A percentile compares a stretch with the other conserved stretches of the same genome.
phyloP scores from a whole-genome alignment of 2,113 vertebrate genomes.

The Cygnus atratus region DNA sequence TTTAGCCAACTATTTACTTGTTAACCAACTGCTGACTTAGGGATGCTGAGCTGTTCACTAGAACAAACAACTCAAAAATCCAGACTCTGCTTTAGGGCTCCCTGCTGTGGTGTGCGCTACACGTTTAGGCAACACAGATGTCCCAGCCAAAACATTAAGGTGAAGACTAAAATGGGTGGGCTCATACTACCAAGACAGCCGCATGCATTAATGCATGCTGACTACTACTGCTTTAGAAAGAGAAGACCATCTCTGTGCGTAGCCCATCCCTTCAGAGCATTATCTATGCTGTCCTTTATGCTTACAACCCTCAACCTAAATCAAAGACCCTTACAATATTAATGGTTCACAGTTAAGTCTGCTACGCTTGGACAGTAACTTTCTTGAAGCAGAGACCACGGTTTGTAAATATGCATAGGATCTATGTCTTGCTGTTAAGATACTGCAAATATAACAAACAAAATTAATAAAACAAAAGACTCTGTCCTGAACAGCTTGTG shows the following conservation, averaged over 20 bases:
- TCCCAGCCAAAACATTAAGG: not conserved
- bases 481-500: not conserved
- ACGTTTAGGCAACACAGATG: not conserved
- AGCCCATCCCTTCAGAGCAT: not conserved
- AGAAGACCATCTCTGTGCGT: not conserved
- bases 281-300: not conserved
- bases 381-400: not conserved
- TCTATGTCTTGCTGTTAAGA: not conserved
- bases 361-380: not conserved
- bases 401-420: not conserved
- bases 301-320: not conserved
- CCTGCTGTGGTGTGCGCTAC: not conserved
- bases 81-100: not conserved
- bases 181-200: not conserved
- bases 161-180: not conserved
- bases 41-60: not conserved
- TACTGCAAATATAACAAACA: not conserved
- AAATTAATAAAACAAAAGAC: not conserved
- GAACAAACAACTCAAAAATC: not conserved
- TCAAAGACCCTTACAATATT: not conserved
- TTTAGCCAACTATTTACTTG: not conserved
- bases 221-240: not conserved
- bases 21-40: not conserved
- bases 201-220: not conserved
- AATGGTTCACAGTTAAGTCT: not conserved